phyloP scores from a whole-genome alignment of 2,888 invertebrate genomes.

The Acleris emargana region DNA sequence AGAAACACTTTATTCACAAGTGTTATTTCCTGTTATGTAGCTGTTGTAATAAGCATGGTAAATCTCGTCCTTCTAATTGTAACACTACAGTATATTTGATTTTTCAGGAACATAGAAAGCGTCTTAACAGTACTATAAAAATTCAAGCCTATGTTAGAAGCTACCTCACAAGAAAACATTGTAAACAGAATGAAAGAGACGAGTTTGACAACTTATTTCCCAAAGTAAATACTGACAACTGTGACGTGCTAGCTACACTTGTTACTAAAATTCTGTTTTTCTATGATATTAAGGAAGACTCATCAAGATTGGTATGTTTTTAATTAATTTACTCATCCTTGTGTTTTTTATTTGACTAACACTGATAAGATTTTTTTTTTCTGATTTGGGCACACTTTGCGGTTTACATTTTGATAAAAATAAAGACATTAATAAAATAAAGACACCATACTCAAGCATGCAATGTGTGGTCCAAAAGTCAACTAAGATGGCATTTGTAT shows the following conservation, averaged over 20 bases:
- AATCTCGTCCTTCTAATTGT: background rate
- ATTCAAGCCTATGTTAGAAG: conserved; percentile 93
- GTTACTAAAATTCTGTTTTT: conserved; percentile 90
- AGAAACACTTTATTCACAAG: background rate
- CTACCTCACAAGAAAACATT: conserved; percentile 87
- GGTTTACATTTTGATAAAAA: too few species aligned
- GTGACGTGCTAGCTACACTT: conserved; percentile 80
- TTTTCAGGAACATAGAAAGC: conserved; percentile 86
- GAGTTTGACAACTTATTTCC: conserved; percentile 87
- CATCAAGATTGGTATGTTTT: conserved; percentile 72
- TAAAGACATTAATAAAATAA: too few species aligned
- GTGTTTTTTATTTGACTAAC: conserved; percentile 10
- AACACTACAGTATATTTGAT: conserved; percentile 51
- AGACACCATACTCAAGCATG: too few species aligned
- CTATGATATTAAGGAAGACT: conserved; percentile 87
- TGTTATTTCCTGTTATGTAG: background rate
- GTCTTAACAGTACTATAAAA: conserved; percentile 89
- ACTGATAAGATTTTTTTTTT: background rate
- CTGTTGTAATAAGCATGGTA: too few species aligned
- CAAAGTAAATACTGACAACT: conserved; percentile 69
- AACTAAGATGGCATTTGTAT: too few species aligned
- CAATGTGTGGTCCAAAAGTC: too few species aligned
- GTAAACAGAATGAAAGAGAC: conserved; percentile 86
- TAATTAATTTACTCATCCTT: conserved; percentile 6
- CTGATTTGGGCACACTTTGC: too few species aligned